Evolutionary conservation across 2,888 invertebrate genomes (phyloP).

Genomic region (Malthinus seriepunctatus): DNA sequence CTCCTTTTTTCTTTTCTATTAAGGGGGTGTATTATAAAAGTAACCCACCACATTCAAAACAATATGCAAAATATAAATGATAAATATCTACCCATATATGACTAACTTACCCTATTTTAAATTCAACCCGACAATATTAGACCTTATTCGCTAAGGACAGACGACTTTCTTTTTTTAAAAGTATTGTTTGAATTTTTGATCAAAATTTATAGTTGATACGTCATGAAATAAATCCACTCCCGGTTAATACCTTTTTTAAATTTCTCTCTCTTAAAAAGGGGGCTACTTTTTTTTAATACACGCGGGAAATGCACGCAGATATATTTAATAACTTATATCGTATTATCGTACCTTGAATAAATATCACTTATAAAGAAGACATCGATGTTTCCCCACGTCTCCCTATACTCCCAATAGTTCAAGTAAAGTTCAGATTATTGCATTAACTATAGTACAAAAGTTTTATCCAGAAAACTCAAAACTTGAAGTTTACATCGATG

Average conservation of each 20-base stretch:
- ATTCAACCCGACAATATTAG: constrained; percentile 25
- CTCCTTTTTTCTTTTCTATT: neutral
- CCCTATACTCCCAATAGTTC: neutral
- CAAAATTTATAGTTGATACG: constrained; percentile 48
- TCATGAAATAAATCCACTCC: constrained; percentile 49
- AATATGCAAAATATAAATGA: constrained; percentile 40
- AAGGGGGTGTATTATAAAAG: neutral
- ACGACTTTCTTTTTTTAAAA: constrained; percentile 31
- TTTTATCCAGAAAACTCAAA: too few species aligned
- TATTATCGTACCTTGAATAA: constrained; percentile 3
- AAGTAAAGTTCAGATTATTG: too few species aligned
- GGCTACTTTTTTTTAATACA: constrained; percentile 20
- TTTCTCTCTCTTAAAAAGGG: constrained; percentile 31
- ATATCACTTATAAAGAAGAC: too few species aligned
- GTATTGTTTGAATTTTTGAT: constrained; percentile 47
- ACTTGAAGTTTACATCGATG: too few species aligned
- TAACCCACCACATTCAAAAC: constrained; percentile 26
- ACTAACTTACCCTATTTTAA: constrained; percentile 32
- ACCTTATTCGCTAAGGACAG: constrained; percentile 33
- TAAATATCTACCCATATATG: constrained; percentile 38
- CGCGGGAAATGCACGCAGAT: constrained; percentile 16
- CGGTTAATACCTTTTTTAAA: constrained; percentile 38
- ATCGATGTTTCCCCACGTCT: neutral
- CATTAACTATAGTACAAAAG: too few species aligned
- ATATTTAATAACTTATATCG: constrained; percentile 24